Base-by-base conservation (phyloP, 2,797 vertebrate genomes). In the Rhincodon typus region DNA sequence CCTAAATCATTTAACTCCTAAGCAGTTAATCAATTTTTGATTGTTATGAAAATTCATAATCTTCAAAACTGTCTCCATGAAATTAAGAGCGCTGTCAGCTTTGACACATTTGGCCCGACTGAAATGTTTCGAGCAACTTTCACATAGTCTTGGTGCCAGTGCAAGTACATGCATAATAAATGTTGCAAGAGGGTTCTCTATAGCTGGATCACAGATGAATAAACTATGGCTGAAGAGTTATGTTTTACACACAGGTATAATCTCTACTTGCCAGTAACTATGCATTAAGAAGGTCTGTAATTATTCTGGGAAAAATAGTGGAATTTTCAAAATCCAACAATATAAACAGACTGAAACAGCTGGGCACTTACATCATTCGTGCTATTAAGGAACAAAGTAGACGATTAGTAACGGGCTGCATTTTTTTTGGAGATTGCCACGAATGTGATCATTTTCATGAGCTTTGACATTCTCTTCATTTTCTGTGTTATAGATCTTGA, bases 401-500 rank as follows among this genome's bases (percentile, higher is more conserved):
- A 17, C 62, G 87, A 90, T 90, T 90, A 90, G 87, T n/a, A 93
- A 69, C n/a, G 17, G 62, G 27, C 90, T 93, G n/a, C 66, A 42
- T 69, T 42, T 34, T 57, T 42, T 42, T 42, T 69, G 21, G 38
- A 93, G 90, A 93, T 84, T 69, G n/a, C 21, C 66, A 93, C 23
- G 90, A 93, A 69, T 69, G 90, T 93, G 66, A 93, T 62, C 57
- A 66, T 66, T 34, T 57, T 90, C 87, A 90, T 15, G 87, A 17
- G 53, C 25, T 90, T 62, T 90, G 30, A 62, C 66, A 93, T 93
- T 69, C 8, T 69, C 90, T 38, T 82, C 17, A 42, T 84, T 84
- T 84, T 84, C 82, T 38, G n/a, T 69, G n/a, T 69, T 69, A 50
- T 13, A 93, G 66, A 93, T 93, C 90, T 93, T 93, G 62, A 69